These are phyloP conservation scores for Caenorhabditis brenneri DNA, from an alignment of 1,140 invertebrate species.

Conservation along the genomic window DNA sequence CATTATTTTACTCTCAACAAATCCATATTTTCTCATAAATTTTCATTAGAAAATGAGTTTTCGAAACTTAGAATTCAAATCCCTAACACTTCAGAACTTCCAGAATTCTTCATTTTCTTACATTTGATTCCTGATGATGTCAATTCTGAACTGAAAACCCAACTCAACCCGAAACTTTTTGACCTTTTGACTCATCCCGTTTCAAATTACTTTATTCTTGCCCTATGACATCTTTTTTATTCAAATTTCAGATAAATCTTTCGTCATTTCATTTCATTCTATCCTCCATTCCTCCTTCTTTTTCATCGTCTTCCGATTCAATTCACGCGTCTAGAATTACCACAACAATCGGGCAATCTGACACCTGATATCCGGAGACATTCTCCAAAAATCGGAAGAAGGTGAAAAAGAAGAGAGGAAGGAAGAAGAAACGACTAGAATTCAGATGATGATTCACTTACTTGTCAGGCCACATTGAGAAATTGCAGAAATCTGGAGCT, in stretches of 20 bases:
- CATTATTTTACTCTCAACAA: too few relatives aligned
- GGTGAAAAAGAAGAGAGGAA: neutral
- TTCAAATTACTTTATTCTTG: neutral
- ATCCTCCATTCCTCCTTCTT: neutral
- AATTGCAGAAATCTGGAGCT: slow-evolving; percentile 50
- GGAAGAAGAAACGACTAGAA: too few relatives aligned
- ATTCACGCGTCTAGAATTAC: slow-evolving; percentile 11
- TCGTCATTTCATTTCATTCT: neutral
- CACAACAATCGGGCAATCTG: neutral
- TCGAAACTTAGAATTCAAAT: too few relatives aligned
- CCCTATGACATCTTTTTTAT: neutral
- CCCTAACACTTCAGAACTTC: too few relatives aligned
- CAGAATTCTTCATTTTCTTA: neutral
- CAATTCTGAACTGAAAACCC: neutral
- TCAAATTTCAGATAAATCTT: neutral
- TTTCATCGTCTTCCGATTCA: neutral
- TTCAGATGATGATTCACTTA: slow-evolving; percentile 1
- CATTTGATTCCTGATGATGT: neutral
- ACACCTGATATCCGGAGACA: slow-evolving; percentile 20
- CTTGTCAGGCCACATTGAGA: slow-evolving; percentile 47
- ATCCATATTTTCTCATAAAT: too few relatives aligned
- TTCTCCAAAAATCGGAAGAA: neutral
- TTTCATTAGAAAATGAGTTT: too few relatives aligned
- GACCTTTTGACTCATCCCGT: neutral
- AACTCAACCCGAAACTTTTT: neutral